These are phyloP conservation scores for Drosophila yakuba DNA, from an alignment of 1,140 invertebrate genomes.

Conservation along the genomic window DNA sequence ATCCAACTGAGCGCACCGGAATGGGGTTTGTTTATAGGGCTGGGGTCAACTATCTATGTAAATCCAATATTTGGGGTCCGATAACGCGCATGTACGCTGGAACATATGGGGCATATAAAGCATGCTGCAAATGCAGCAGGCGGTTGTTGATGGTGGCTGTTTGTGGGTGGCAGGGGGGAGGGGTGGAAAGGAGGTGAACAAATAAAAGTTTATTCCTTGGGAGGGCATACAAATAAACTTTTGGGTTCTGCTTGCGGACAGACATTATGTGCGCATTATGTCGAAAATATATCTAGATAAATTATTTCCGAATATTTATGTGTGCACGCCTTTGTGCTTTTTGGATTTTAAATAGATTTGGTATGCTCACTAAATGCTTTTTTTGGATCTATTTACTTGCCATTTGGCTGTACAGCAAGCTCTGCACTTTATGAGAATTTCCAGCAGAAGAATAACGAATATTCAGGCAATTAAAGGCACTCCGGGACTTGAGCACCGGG, in stretches of 20 bases:
- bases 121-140: constrained; percentile 2
- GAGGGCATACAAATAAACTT: constrained; percentile 55
- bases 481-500: constrained; percentile 14
- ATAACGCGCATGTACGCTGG: constrained; percentile 34
- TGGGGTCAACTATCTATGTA: constrained; percentile 46
- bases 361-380: not conserved
- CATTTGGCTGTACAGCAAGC: not conserved
- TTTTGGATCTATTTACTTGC: not conserved
- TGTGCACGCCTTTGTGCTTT: constrained; percentile 22
- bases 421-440: not conserved
- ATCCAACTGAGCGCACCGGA: constrained; percentile 14
- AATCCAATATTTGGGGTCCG: constrained; percentile 55
- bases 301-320: constrained; percentile 17
- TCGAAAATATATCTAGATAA: constrained; percentile 12
- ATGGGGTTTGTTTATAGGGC: constrained; percentile 22
- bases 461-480: constrained; percentile 24
- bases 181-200: not conserved
- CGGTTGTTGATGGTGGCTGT: not conserved
- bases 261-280: constrained; percentile 30
- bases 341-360: constrained; percentile 44
- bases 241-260: constrained; percentile 15
- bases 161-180: not conserved
- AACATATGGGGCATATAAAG: constrained; percentile 31
- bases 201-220: constrained; percentile 20
- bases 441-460: not conserved